A percentile compares a stretch with the other conserved stretches of the same genome.
These are phyloP conservation scores for Therioaphis trifolii DNA, from an alignment of 2,888 invertebrate genomes.

Conservation along the genomic window DNA sequence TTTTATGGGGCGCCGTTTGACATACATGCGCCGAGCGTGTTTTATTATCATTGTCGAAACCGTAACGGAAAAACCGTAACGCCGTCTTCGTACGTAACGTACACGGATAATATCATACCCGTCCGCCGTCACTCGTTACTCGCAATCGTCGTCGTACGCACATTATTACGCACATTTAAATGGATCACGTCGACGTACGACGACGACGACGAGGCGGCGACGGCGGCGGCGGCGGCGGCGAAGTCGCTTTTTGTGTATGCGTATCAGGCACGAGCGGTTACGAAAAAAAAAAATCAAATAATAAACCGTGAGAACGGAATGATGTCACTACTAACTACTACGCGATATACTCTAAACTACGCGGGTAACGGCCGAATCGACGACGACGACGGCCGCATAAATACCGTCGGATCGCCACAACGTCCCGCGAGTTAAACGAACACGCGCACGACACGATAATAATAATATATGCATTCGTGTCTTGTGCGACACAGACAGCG, in stretches of 20 bases:
- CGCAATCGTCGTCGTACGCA: background rate
- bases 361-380: conserved; percentile 32
- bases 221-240: conserved; percentile 11
- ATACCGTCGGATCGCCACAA: background rate
- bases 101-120: too few species aligned
- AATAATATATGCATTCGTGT: too few species aligned
- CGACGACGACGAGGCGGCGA: background rate
- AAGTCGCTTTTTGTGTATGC: conserved; percentile 52
- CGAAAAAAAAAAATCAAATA: conserved; percentile 44
- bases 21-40: background rate
- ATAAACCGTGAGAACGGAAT: conserved; percentile 60
- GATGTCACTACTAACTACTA: conserved; percentile 41
- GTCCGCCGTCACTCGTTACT: background rate
- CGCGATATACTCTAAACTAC: background rate
- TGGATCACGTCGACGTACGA: conserved; percentile 34
- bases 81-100: background rate
- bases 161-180: conserved; percentile 51
- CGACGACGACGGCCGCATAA: too few species aligned
- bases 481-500: too few species aligned
- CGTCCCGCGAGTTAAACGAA: background rate
- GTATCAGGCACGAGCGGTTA: conserved; percentile 62
- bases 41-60: background rate
- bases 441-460: too few species aligned
- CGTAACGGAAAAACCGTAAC: background rate
- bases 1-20: background rate